phyloP scores from a whole-genome alignment of 2,113 vertebrate species.

The Ctenodactylus gundi region DNA sequence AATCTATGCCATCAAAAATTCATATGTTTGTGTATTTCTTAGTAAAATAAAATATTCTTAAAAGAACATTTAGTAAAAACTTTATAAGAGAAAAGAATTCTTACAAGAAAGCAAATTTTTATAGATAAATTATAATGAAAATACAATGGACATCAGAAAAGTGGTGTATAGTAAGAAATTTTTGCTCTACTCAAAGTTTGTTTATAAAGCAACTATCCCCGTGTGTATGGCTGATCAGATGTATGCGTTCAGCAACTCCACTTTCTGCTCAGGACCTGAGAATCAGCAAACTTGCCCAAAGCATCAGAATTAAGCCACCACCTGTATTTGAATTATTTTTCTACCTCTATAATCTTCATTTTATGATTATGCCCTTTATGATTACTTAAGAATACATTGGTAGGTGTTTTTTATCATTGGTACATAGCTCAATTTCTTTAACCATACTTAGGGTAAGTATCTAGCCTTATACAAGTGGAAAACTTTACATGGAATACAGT shows the following conservation, averaged over 20 bases:
- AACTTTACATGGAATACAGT: neutral
- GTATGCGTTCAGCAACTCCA: neutral
- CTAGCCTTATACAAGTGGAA: neutral
- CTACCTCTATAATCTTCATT: neutral
- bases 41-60: neutral
- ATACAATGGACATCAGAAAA: conserved; percentile 23
- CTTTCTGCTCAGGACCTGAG: neutral
- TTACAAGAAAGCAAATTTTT: neutral
- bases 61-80: conserved; percentile 18
- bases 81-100: conserved; percentile 25
- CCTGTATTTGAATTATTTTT: neutral
- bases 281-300: neutral
- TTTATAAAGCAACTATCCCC: conserved; percentile 2
- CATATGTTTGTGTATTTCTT: conserved; percentile 6
- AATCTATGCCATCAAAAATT: conserved; percentile 1
- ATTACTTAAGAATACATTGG: neutral
- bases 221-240: neutral
- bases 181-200: neutral
- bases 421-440: neutral
- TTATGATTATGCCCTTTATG: too few species aligned
- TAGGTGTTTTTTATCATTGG: neutral
- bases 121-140: conserved; percentile 38
- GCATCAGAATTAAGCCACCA: neutral
- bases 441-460: neutral
- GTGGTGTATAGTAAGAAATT: neutral